Conservation (phyloP, 2,888 invertebrate species). For the Aethes cnicana region DNA sequence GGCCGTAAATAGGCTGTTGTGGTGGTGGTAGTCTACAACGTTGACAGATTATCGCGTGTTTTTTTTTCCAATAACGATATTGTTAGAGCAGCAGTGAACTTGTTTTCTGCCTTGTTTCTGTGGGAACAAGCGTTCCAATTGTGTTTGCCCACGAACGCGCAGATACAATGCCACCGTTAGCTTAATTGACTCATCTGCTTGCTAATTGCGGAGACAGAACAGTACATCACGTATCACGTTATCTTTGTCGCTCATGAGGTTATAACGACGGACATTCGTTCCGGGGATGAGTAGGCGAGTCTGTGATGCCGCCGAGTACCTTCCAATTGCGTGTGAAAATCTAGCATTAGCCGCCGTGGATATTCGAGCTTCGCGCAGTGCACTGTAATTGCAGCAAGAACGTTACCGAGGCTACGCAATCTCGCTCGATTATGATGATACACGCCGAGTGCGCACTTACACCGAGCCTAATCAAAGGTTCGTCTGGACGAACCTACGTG, state of each 20-base stretch:
- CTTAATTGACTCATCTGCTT: conserved; percentile 24
- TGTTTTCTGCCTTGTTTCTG: conserved; percentile 1
- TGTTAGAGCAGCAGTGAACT: no score
- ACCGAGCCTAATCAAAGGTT: conserved; percentile 56
- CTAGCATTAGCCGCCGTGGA: conserved; percentile 55
- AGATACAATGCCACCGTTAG: conserved; percentile 5
- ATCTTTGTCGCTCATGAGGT: conserved; percentile 35
- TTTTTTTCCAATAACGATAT: no score
- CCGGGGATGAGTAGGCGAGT: conserved; percentile 39
- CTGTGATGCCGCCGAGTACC: conserved; percentile 39
- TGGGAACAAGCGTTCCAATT: conserved; percentile 16
- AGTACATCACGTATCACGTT: conserved; percentile 27
- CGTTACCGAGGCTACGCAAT: conserved; percentile 49
- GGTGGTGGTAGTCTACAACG: no score
- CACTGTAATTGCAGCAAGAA: conserved; percentile 22
- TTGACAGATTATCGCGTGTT: no score
- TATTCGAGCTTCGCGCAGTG: conserved; percentile 32
- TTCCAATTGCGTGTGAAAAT: conserved; percentile 68
- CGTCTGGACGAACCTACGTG: conserved; percentile 44
- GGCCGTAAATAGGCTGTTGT: no score
- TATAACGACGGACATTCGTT: conserved; percentile 43
- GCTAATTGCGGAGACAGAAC: conserved; percentile 27
- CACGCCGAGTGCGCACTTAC: conserved; percentile 51
- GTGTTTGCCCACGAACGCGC: conserved; percentile 5
- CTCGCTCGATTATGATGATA: conserved; percentile 69